Base-by-base conservation (phyloP, 2,888 invertebrate genomes). In the Spicauda simplicius region DNA sequence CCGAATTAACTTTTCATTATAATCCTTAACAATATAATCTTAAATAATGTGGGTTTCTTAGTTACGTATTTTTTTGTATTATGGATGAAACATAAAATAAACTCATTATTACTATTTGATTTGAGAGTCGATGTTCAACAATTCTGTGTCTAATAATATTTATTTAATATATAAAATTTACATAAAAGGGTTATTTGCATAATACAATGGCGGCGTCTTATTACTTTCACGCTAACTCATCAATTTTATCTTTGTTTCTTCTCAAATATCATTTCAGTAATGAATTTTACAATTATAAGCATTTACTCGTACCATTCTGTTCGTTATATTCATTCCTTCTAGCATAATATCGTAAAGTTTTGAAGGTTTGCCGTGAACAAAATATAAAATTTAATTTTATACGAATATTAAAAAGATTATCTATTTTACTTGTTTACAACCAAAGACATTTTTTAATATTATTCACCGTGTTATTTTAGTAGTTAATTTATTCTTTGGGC, bases 121-220 rank as follows among this genome's bases (percentile, higher is more conserved):
- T 41, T 41, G 14, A 41, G 41, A 3, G 10, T 14, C 10, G 41
- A 2, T 41, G 41, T 41, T 12, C 14, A 41, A 2, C 41, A 14
- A 41, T 41, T 14, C 41, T 14, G 41, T 14, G 12, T 12, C 12
- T 41, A 14, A 41, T 5, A 41, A 41, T 41, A 41, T 41, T 41
- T 41, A 41, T 41, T 55, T 55, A 55, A n/a, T 33, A 3, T 25
- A n/a, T 25, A 4, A 55, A 33, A 33, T 33, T 18, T 55, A 30
- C 55, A 30, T 55, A 55, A 55, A 55, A n/a, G 30, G 55, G 25
- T 55, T 55, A 55, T 55, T 55, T 55, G 30, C n/a, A n/a, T 41
- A 10, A 55, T n/a, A 16, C n/a, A 55, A 33, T 55, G 33, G 14
- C 33, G 55, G 6, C 30, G 30, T 55, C 55, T 55, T 33, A 55